Percentiles rank a stretch among this genome's conserved stretches.
Conservation (phyloP, 2,113 vertebrate species). For the Plecotus auritus region DNA sequence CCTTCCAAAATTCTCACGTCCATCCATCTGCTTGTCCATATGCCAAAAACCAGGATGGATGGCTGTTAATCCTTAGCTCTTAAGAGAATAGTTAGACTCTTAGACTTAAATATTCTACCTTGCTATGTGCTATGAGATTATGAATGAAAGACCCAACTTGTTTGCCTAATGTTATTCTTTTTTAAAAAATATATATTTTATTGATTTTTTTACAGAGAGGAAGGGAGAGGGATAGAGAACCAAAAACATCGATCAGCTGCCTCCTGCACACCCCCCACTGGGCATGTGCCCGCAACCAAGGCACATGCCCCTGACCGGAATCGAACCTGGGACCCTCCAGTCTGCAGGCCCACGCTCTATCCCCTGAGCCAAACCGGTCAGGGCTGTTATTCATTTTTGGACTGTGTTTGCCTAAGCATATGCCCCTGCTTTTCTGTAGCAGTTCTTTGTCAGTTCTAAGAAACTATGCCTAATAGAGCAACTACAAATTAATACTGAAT, state of each 20-base stretch:
- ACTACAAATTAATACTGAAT: background rate
- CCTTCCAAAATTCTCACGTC: constrained; percentile 38
- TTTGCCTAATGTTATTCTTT: background rate
- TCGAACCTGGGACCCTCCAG: no score
- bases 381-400: background rate
- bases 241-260: no score
- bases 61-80: constrained; percentile 18
- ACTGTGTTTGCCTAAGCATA: background rate
- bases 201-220: no score
- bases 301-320: no score
- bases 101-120: background rate
- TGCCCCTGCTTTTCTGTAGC: background rate
- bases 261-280: no score
- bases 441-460: background rate
- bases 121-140: background rate
- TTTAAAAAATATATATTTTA: no score
- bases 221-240: no score
- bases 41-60: constrained; percentile 35
- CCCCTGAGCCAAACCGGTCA: no score
- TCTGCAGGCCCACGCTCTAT: no score
- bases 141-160: background rate
- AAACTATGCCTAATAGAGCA: background rate
- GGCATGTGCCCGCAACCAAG: no score
- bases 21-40: constrained; percentile 57
- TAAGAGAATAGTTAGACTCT: background rate